Percentiles rank a stretch among this genome's conserved stretches.
These are phyloP conservation scores for Rhinophrynus dorsalis DNA, from an alignment of 2,797 vertebrate species.

Conservation along the genomic window DNA sequence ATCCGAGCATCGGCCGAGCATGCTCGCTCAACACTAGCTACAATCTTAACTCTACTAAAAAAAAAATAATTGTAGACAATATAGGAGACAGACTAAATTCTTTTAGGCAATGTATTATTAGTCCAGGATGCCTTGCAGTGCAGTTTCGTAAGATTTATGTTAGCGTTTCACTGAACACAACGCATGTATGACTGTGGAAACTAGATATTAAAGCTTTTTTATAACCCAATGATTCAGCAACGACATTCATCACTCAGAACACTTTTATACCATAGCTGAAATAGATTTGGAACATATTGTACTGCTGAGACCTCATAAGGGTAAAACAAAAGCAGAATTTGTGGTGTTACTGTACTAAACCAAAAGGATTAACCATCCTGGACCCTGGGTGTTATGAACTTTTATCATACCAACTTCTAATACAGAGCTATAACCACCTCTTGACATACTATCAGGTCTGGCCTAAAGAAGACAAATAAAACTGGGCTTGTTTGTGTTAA, in stretches of 20 bases:
- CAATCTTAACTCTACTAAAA: too few species aligned
- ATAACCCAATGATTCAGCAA: slow-evolving; percentile 47
- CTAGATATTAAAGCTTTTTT: slow-evolving; percentile 48
- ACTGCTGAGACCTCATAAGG: slow-evolving; percentile 16
- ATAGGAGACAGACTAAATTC: not conserved
- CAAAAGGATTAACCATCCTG: not conserved
- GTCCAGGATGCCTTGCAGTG: slow-evolving; percentile 16
- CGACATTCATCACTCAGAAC: slow-evolving; percentile 35
- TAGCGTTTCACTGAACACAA: slow-evolving; percentile 41
- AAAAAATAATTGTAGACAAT: not conserved
- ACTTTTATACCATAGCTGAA: slow-evolving; percentile 25
- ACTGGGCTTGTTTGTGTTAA: too few species aligned
- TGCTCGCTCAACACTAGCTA: too few species aligned
- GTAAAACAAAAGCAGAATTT: slow-evolving; percentile 26
- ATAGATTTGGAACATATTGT: slow-evolving; percentile 31
- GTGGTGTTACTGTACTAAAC: not conserved
- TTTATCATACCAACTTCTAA: not conserved
- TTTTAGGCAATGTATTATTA: slow-evolving; percentile 1
- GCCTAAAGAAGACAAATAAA: not conserved
- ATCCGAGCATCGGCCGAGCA: too few species aligned
- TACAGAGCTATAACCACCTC: not conserved
- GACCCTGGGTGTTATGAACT: not conserved
- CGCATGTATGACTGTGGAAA: slow-evolving; percentile 35
- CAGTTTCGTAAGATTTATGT: slow-evolving; percentile 39
- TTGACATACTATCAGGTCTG: slow-evolving; percentile 1